A percentile compares a stretch with the other conserved stretches of the same genome.
phyloP scores from a whole-genome alignment of 2,797 vertebrate species.

The Sibirionetta formosa region DNA sequence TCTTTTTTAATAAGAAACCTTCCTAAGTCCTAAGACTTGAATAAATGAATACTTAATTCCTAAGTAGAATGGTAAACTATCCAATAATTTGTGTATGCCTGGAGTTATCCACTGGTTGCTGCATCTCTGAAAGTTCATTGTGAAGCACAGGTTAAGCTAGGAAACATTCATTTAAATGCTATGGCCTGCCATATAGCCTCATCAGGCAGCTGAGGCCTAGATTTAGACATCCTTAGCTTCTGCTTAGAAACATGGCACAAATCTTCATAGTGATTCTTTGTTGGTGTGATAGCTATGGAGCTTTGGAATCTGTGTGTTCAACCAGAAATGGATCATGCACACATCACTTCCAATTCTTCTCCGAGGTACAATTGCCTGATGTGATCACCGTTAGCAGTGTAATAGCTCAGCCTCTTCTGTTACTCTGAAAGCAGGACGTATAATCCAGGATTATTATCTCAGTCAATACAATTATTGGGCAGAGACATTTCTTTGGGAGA shows the following conservation, averaged over 20 bases:
- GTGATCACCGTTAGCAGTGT: not conserved
- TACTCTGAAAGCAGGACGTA: not conserved
- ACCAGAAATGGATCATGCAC: not conserved
- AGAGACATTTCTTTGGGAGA: not conserved
- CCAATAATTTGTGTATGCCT: not conserved
- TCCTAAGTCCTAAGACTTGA: not conserved
- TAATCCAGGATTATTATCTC: not conserved
- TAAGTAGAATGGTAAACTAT: slow-evolving; percentile 8
- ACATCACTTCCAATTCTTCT: not conserved
- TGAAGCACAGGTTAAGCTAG: not conserved
- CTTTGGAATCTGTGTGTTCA: not conserved
- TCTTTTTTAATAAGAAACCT: slow-evolving; percentile 22
- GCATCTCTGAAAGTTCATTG: not conserved
- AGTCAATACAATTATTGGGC: not conserved
- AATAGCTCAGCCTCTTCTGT: not conserved
- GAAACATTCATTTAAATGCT: not conserved
- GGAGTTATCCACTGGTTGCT: not conserved
- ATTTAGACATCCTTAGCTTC: not conserved
- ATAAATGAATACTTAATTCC: slow-evolving; percentile 37
- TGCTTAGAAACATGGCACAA: not conserved
- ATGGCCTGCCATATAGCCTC: not conserved
- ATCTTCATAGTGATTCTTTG: not conserved
- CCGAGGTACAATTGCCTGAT: not conserved
- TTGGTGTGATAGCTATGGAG: accelerated
- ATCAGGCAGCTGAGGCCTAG: not conserved